These are phyloP conservation scores for Lasioglossum zephyrum DNA, from an alignment of 2,888 invertebrate species.

Conservation along the genomic window DNA sequence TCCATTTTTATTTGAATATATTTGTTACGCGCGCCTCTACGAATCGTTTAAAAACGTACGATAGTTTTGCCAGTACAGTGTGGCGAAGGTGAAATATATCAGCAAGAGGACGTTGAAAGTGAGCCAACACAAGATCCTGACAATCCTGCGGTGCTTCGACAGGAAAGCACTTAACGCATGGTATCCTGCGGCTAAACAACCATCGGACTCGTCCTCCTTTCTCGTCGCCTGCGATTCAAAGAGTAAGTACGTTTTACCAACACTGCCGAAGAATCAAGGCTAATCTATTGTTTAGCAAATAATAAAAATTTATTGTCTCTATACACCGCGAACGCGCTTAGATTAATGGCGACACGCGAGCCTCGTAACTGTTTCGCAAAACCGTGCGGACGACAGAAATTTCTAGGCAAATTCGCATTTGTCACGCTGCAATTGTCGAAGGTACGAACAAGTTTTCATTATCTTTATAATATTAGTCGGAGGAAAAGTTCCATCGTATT, in stretches of 20 bases:
- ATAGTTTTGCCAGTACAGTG: slow-evolving; percentile 74
- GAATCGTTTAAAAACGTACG: slow-evolving; percentile 58
- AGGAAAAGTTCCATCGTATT: too few relatives aligned
- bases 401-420: not conserved
- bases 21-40: not conserved
- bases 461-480: not conserved
- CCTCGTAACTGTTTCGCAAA: not conserved
- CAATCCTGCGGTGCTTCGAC: slow-evolving; percentile 56
- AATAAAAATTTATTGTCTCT: not conserved
- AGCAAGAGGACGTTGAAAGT: slow-evolving; percentile 72
- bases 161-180: slow-evolving; percentile 57
- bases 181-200: slow-evolving; percentile 37
- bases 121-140: slow-evolving; percentile 59
- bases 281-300: not conserved
- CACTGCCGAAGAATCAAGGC: not conserved
- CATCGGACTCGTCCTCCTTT: slow-evolving; percentile 28
- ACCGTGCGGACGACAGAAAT: not conserved
- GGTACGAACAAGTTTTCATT: not conserved
- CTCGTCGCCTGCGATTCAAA: slow-evolving; percentile 5
- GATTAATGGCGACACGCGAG: not conserved
- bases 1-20: not conserved
- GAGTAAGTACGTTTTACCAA: not conserved
- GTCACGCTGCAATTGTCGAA: too few relatives aligned
- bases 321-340: not conserved
- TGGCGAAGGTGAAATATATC: slow-evolving; percentile 76